Evolutionary conservation across 2,888 invertebrate genomes (phyloP), one percentile per base, ranked within the genome.

Genomic region (Acanthoscelides obtectus): DNA sequence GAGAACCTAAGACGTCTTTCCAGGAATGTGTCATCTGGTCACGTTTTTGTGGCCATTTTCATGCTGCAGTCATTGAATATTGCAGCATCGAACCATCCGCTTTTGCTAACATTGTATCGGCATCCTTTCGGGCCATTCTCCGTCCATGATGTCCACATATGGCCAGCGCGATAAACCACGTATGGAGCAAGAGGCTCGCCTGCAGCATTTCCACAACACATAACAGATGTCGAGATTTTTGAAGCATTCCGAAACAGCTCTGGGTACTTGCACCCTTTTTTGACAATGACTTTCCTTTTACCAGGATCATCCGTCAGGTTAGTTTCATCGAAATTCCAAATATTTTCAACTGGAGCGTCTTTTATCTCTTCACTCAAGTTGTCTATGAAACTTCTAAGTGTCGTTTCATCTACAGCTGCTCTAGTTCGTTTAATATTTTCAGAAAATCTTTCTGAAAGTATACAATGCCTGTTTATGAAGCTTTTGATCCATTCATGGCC

Each of bases 251-350:
- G 75, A 25, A 81, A 78, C 45, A 79, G 27, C 70, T 82, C 79
- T 63, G 79, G 77, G 71, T 83, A 80, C 72, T 81, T 76, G 45
- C 45, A 67, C 6, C 75, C 72, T 73, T 72, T 73, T 67, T 74
- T 75, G 74, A 69, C 69, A 20, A 79, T 68, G 27, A 73, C 73
- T 67, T 74, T 79, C 74, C 78, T 80, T 64, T 69, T 71, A 0
- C 79, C 80, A 22, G 81, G 80, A 73, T 84, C 80, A 74, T 81
- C 75, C 6, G 71, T 70, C 0, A 74, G 67, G 70, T 75, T 74
- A 5, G 77, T 76, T 66, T 75, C 72, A 21, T 83, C 83, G 76
- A 80, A 81, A 67, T 81, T 83, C 72, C 80, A 75, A 12, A 81
- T 77, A 70, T 82, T 79, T 70, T 74, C 69, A 67, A 75, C 68